A percentile compares a stretch with the other conserved stretches of the same genome.
phyloP scores from a whole-genome alignment of 2,888 invertebrate species.

The Tricholauxania praeusta region DNA sequence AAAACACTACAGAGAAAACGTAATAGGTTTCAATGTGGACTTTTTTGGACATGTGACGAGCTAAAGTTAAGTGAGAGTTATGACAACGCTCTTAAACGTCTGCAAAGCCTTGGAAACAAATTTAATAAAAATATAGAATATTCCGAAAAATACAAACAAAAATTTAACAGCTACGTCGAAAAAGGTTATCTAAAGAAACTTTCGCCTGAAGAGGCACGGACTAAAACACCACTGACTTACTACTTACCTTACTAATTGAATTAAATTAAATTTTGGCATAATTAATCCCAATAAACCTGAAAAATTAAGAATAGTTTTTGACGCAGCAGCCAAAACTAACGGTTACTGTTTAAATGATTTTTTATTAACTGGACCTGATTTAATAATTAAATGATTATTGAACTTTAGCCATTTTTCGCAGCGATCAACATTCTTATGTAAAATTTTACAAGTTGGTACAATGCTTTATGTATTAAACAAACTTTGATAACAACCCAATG shows the following conservation, averaged over 20 bases:
- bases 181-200: too few relatives aligned
- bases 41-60: constrained; percentile 4
- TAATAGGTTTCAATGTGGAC: constrained; percentile 4
- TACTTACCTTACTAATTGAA: too few relatives aligned
- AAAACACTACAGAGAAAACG: not conserved
- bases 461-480: too few relatives aligned
- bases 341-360: constrained; percentile 7
- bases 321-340: constrained; percentile 1
- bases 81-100: not conserved
- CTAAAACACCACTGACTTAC: too few relatives aligned
- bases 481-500: too few relatives aligned
- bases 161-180: not conserved
- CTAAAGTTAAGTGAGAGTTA: not conserved
- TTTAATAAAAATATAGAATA: not conserved
- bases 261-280: not conserved
- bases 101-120: not conserved
- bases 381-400: not conserved
- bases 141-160: not conserved
- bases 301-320: constrained; percentile 2
- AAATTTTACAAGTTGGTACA: too few relatives aligned
- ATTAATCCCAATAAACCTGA: not conserved
- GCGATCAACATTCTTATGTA: too few relatives aligned
- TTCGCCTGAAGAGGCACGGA: too few relatives aligned
- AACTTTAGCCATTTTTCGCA: too few relatives aligned
- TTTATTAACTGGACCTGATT: constrained; percentile 1